Evolutionary conservation across 1,140 invertebrate species (phyloP).

Genomic region (Nasonia giraulti): DNA sequence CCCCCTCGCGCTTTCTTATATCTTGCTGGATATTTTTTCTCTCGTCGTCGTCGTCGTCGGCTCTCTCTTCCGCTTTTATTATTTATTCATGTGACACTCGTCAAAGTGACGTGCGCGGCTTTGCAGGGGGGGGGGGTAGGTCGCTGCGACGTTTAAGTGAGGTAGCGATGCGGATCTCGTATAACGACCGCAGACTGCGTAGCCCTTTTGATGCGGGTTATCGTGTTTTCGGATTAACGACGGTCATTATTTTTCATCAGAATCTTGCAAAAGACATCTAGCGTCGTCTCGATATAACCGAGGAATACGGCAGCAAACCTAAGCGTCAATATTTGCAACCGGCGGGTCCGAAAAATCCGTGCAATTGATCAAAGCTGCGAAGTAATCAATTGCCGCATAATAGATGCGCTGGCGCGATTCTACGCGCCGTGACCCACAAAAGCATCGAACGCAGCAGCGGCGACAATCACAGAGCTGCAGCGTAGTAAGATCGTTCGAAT

Average conservation of each 20-base stretch:
- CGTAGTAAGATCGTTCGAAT: conserved; percentile 33
- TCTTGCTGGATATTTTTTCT: not conserved
- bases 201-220: not conserved
- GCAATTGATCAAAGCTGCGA: conserved; percentile 8
- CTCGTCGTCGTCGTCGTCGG: conserved; percentile 10
- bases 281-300: no score
- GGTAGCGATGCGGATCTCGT: not conserved
- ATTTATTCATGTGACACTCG: conserved; percentile 40
- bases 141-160: conserved; percentile 9
- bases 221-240: conserved; percentile 1
- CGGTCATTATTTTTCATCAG: conserved; percentile 8
- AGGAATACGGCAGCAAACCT: no score
- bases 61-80: conserved; percentile 9
- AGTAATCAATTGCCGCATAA: conserved; percentile 11
- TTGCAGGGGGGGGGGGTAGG: not conserved
- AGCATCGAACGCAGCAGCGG: not conserved
- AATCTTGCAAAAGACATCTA: not conserved
- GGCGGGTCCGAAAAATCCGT: not conserved
- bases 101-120: conserved; percentile 26
- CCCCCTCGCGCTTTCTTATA: conserved; percentile 28
- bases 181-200: not conserved
- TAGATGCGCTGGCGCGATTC: not conserved
- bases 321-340: not conserved
- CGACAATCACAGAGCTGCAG: not conserved
- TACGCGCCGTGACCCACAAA: not conserved